Percentiles rank a stretch among this genome's conserved stretches.
These are phyloP conservation scores for Hiodon alosoides DNA, from an alignment of 2,113 vertebrate genomes.

Conservation along the genomic window DNA sequence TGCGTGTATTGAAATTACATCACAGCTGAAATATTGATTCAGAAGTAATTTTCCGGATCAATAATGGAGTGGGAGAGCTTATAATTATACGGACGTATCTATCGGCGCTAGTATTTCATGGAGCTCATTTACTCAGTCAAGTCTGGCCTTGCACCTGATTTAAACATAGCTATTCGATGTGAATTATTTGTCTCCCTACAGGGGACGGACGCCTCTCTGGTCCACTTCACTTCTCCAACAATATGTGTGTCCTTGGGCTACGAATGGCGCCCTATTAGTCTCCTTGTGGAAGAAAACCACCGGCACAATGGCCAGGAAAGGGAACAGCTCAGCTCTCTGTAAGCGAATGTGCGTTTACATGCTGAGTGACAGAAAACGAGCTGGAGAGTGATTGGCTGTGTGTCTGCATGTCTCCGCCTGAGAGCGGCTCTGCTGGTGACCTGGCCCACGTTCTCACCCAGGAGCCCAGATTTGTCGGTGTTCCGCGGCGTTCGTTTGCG, in stretches of 20 bases:
- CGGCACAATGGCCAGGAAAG: neutral
- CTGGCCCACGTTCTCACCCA: too few species aligned
- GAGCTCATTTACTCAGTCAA: neutral
- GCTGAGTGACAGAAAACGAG: too few species aligned
- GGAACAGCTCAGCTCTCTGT: neutral
- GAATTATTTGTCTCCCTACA: neutral
- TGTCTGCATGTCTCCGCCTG: neutral
- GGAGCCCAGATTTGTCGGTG: too few species aligned
- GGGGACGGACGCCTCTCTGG: too few species aligned
- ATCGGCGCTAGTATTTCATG: neutral
- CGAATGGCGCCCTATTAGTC: neutral
- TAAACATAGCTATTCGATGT: neutral
- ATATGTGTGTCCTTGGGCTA: neutral
- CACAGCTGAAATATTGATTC: neutral
- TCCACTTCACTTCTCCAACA: too few species aligned
- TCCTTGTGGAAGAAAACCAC: neutral
- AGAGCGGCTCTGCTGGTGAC: too few species aligned
- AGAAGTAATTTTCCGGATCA: neutral
- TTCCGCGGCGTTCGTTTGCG: too few species aligned
- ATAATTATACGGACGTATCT: constrained; percentile 9
- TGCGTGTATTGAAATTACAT: constrained; percentile 12
- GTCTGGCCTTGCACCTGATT: neutral
- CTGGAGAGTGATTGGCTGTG: too few species aligned
- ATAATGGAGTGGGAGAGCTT: neutral
- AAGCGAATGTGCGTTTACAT: neutral